A percentile compares a stretch with the other conserved stretches of the same genome.
These are phyloP conservation scores for Condylostylus longicornis DNA, from an alignment of 1,140 invertebrate genomes.

Conservation along the genomic window DNA sequence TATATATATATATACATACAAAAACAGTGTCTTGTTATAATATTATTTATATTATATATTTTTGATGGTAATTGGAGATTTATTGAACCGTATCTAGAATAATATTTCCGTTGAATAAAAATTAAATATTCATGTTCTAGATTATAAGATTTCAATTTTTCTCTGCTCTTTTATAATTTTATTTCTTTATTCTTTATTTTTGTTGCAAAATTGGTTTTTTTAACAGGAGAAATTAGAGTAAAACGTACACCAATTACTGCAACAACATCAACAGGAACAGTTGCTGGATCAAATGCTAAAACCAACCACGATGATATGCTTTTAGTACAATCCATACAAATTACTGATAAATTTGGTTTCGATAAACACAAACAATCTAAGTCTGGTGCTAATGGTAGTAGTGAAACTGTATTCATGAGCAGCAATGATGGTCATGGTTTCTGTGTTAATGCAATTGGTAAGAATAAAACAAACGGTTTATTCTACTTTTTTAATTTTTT, in stretches of 20 bases:
- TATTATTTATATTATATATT: too few species aligned
- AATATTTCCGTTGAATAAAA: background rate
- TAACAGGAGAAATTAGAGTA: slow-evolving; percentile 1
- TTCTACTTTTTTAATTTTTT: background rate
- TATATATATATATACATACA: too few species aligned
- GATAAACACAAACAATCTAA: slow-evolving; percentile 38
- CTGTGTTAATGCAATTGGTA: slow-evolving; percentile 49
- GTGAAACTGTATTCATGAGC: slow-evolving; percentile 43
- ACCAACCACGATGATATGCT: slow-evolving; percentile 57
- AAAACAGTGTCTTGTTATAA: too few species aligned
- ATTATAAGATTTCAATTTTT: background rate
- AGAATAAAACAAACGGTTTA: slow-evolving; percentile 6
- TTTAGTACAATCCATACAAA: slow-evolving; percentile 76
- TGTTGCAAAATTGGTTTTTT: background rate
- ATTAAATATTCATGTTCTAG: background rate
- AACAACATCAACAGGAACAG: background rate
- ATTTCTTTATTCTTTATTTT: background rate
- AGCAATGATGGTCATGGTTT: slow-evolving; percentile 37
- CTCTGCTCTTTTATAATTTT: background rate
- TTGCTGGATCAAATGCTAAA: slow-evolving; percentile 27
- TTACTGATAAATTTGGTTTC: slow-evolving; percentile 77
- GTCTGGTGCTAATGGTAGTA: slow-evolving; percentile 26
- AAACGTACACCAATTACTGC: slow-evolving; percentile 23
- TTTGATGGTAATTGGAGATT: too few species aligned
- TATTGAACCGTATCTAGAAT: too few species aligned